A percentile compares a stretch with the other conserved stretches of the same genome.
phyloP scores from a whole-genome alignment of 1,140 invertebrate genomes.

The Holcopasites calliopsidis region DNA sequence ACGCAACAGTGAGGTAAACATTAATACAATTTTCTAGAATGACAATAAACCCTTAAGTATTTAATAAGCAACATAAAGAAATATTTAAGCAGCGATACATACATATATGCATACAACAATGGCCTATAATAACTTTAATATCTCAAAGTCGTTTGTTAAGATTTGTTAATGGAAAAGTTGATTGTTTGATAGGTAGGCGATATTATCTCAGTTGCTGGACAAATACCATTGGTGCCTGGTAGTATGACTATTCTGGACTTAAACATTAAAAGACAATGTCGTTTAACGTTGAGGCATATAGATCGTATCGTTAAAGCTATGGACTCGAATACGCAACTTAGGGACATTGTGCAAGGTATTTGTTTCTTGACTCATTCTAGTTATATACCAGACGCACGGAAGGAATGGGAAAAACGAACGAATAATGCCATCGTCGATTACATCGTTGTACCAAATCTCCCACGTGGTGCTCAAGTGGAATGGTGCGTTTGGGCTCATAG shows the following conservation, averaged over 20 bases:
- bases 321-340: slow-evolving; percentile 86
- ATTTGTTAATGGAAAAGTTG: no score
- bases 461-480: slow-evolving; percentile 90
- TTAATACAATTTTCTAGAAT: slow-evolving; percentile 46
- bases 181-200: slow-evolving; percentile 84
- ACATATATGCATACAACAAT: no score
- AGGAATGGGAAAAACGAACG: slow-evolving; percentile 90
- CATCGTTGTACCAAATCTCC: slow-evolving; percentile 89
- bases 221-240: slow-evolving; percentile 94
- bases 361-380: slow-evolving; percentile 88
- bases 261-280: slow-evolving; percentile 87
- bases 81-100: neutral
- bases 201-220: slow-evolving; percentile 92
- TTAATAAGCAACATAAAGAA: slow-evolving; percentile 22
- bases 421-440: slow-evolving; percentile 93
- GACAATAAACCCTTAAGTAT: slow-evolving; percentile 26
- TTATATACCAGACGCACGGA: slow-evolving; percentile 86
- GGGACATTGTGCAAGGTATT: slow-evolving; percentile 91
- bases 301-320: slow-evolving; percentile 89
- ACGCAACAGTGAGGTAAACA: slow-evolving; percentile 42
- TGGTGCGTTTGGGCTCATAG: slow-evolving; percentile 95
- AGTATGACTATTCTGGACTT: slow-evolving; percentile 86
- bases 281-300: slow-evolving; percentile 90
- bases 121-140: no score
- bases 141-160: no score